Conservation (phyloP, 1,140 invertebrate genomes). For the Reticulitermes speratus region DNA sequence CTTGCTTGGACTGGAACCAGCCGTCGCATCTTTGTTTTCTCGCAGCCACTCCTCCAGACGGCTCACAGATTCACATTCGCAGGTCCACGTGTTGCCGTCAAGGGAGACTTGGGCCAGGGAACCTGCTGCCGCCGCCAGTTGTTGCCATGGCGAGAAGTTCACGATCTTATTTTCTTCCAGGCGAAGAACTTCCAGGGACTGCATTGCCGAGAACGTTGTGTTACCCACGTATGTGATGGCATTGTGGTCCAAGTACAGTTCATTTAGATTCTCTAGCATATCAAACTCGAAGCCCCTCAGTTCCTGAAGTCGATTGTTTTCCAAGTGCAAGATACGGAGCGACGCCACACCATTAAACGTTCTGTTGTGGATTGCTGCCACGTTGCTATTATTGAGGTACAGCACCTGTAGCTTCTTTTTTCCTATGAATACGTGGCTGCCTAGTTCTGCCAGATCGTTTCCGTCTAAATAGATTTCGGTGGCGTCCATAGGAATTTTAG, state of each 20-base stretch:
- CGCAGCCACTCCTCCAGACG: conserved; percentile 65
- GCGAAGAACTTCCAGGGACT: conserved; percentile 49
- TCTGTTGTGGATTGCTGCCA: conserved; percentile 53
- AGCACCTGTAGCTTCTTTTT: conserved; percentile 54
- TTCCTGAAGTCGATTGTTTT: conserved; percentile 51
- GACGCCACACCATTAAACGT: conserved; percentile 57
- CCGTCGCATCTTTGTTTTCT: conserved; percentile 48
- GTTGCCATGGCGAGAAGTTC: conserved; percentile 51
- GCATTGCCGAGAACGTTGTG: conserved; percentile 50
- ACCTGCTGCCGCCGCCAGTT: conserved; percentile 55
- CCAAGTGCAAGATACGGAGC: conserved; percentile 51
- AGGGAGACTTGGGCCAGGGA: conserved; percentile 60
- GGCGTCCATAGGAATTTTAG: conserved; percentile 58
- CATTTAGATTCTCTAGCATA: conserved; percentile 49
- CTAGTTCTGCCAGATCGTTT: conserved; percentile 51
- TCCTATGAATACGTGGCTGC: conserved; percentile 57
- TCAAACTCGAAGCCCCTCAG: conserved; percentile 57
- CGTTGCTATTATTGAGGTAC: conserved; percentile 52
- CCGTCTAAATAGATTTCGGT: conserved; percentile 58
- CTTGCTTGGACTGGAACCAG: neutral
- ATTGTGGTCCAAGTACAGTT: conserved; percentile 56
- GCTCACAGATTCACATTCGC: conserved; percentile 65
- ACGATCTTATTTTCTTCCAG: conserved; percentile 54
- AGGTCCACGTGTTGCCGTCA: conserved; percentile 71
- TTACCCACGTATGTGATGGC: conserved; percentile 48